Percentiles rank a stretch among this genome's conserved stretches.
These are phyloP conservation scores for Pyrgus malvae DNA, from an alignment of 2,888 invertebrate genomes.

Conservation along the genomic window DNA sequence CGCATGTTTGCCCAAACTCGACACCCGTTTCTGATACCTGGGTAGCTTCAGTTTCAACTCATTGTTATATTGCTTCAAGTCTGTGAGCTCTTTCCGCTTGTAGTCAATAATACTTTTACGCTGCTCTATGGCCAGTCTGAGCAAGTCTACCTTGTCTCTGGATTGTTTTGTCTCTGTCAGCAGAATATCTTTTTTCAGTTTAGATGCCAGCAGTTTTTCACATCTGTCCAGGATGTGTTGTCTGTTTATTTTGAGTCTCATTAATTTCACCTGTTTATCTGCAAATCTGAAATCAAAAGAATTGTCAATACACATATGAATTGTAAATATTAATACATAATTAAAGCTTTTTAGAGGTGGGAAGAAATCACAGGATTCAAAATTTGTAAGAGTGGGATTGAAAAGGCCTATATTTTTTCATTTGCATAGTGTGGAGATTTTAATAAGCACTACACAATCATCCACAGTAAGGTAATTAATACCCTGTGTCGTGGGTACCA, in stretches of 20 bases:
- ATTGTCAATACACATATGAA: too few relatives aligned
- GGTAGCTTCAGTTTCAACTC: slow-evolving; percentile 65
- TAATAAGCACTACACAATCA: too few relatives aligned
- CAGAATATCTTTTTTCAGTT: slow-evolving; percentile 64
- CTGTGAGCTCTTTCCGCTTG: slow-evolving; percentile 51
- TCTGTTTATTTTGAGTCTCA: slow-evolving; percentile 81
- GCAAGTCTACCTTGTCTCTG: slow-evolving; percentile 64
- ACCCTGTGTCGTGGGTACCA: too few relatives aligned
- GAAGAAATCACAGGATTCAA: too few relatives aligned
- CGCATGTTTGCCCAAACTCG: slow-evolving; percentile 58
- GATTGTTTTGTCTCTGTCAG: slow-evolving; percentile 67
- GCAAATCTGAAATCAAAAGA: slow-evolving; percentile 83
- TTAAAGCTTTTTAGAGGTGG: too few relatives aligned
- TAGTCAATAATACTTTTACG: slow-evolving; percentile 58
- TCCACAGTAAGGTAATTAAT: too few relatives aligned
- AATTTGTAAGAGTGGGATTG: too few relatives aligned
- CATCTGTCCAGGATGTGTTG: slow-evolving; percentile 81
- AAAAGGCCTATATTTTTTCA: too few relatives aligned
- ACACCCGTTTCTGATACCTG: slow-evolving; percentile 68
- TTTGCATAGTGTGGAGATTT: too few relatives aligned
- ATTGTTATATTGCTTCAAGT: slow-evolving; percentile 56
- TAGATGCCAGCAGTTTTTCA: slow-evolving; percentile 60
- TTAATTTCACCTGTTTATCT: slow-evolving; percentile 83
- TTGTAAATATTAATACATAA: too few relatives aligned
- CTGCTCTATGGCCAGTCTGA: slow-evolving; percentile 71